Percentiles rank a stretch among this genome's conserved stretches.
These are phyloP conservation scores for Drosophila fungiperda DNA, from an alignment of 2,888 invertebrate species.

Conservation along the genomic window DNA sequence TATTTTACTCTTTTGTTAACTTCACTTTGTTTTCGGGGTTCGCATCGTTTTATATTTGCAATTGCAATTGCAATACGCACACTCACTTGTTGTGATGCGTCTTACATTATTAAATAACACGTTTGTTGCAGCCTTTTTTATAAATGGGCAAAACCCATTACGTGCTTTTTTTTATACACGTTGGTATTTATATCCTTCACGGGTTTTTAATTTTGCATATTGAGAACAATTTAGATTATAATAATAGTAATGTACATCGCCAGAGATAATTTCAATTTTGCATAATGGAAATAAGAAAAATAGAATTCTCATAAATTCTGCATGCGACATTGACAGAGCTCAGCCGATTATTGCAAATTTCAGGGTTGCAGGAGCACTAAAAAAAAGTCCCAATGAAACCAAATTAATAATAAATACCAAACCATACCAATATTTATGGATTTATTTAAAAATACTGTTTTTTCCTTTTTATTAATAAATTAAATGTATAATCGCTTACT, in stretches of 20 bases:
- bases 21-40: conserved; percentile 20
- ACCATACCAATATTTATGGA: neutral
- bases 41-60: neutral
- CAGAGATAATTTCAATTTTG: conserved; percentile 43
- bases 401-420: conserved; percentile 5
- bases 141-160: conserved; percentile 27
- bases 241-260: conserved; percentile 26
- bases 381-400: conserved; percentile 3
- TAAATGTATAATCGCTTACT: conserved; percentile 1
- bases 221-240: conserved; percentile 21
- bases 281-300: conserved; percentile 54
- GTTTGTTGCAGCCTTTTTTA: conserved; percentile 33
- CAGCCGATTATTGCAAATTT: conserved; percentile 42
- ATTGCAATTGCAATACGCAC: conserved; percentile 19
- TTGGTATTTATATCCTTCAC: conserved; percentile 32
- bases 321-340: conserved; percentile 54
- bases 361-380: conserved; percentile 37
- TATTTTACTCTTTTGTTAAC: conserved; percentile 23
- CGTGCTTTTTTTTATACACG: conserved; percentile 19
- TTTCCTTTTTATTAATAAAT: neutral
- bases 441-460: conserved; percentile 14
- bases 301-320: conserved; percentile 58
- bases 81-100: conserved; percentile 55
- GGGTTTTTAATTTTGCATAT: conserved; percentile 22
- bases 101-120: conserved; percentile 73